phyloP scores from a whole-genome alignment of 2,888 invertebrate species.

The Campoplex capitator region DNA sequence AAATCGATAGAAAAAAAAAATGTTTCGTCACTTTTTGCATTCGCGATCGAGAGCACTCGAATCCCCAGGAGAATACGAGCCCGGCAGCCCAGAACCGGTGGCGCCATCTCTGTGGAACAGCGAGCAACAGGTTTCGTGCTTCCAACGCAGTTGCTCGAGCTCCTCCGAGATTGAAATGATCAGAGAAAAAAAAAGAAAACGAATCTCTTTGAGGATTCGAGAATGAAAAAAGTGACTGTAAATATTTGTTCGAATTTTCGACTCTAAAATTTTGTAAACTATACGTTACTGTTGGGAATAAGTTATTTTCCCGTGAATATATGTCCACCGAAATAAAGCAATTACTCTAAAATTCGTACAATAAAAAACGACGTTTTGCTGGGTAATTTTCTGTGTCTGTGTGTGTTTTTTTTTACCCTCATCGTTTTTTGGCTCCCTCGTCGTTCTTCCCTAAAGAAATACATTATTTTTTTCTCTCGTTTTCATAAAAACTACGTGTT shows the following conservation, averaged over 20 bases:
- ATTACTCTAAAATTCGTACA: background rate
- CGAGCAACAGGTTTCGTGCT: conserved; percentile 25
- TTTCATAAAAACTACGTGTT: conserved; percentile 23
- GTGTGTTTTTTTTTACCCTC: too few relatives aligned
- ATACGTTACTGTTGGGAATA: background rate
- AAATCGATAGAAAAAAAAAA: too few relatives aligned
- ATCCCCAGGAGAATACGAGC: background rate
- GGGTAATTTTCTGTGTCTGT: background rate
- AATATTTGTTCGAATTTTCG: too few relatives aligned
- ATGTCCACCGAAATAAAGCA: background rate
- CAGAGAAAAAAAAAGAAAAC: background rate
- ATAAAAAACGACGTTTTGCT: background rate
- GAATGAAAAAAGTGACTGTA: background rate
- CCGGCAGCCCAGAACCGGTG: conserved; percentile 34
- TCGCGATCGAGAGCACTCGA: background rate
- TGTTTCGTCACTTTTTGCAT: too few relatives aligned
- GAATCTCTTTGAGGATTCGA: conserved; percentile 6
- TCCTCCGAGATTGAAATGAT: background rate
- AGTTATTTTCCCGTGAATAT: too few relatives aligned
- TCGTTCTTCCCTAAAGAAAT: background rate
- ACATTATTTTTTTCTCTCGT: background rate
- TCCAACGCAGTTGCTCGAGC: background rate
- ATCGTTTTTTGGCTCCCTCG: background rate
- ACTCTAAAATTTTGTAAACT: background rate
- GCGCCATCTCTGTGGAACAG: conserved; percentile 65